phyloP scores from a whole-genome alignment of 2,888 invertebrate species.

The Dicycla oo region DNA sequence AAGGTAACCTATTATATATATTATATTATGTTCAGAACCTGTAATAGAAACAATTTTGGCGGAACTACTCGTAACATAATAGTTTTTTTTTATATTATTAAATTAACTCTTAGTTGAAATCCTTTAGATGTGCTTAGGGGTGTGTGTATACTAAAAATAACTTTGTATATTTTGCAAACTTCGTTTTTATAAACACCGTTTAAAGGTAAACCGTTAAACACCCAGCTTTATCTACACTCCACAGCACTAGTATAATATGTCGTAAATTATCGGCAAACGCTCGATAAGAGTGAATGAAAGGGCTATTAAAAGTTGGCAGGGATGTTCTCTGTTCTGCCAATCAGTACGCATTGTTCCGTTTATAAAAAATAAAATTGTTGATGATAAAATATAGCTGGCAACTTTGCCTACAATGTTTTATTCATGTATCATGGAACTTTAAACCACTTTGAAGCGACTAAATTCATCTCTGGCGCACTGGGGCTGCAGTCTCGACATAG shows the following conservation, averaged over 20 bases:
- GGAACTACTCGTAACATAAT: no score
- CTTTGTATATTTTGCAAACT: no score
- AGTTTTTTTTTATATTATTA: no score
- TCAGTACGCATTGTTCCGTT: slow-evolving; percentile 37
- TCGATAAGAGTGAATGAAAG: slow-evolving; percentile 56
- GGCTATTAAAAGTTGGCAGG: slow-evolving; percentile 54
- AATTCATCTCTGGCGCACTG: no score
- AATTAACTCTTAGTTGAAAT: no score
- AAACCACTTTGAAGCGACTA: not conserved
- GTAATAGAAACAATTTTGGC: no score
- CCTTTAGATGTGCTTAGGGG: no score
- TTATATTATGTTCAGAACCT: no score
- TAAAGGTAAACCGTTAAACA: slow-evolving; percentile 18
- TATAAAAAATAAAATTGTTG: slow-evolving; percentile 24
- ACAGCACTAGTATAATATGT: slow-evolving; percentile 31
- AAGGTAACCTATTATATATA: no score
- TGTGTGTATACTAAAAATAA: no score
- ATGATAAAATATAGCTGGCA: not conserved
- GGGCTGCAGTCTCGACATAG: no score
- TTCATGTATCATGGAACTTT: not conserved
- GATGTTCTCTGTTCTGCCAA: slow-evolving; percentile 46
- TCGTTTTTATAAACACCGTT: not conserved
- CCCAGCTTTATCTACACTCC: slow-evolving; percentile 10
- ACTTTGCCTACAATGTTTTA: slow-evolving; percentile 17
- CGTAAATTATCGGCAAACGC: slow-evolving; percentile 36